Evolutionary conservation across 2,113 vertebrate genomes (phyloP).

Genomic region (Phaethornis superciliosus): DNA sequence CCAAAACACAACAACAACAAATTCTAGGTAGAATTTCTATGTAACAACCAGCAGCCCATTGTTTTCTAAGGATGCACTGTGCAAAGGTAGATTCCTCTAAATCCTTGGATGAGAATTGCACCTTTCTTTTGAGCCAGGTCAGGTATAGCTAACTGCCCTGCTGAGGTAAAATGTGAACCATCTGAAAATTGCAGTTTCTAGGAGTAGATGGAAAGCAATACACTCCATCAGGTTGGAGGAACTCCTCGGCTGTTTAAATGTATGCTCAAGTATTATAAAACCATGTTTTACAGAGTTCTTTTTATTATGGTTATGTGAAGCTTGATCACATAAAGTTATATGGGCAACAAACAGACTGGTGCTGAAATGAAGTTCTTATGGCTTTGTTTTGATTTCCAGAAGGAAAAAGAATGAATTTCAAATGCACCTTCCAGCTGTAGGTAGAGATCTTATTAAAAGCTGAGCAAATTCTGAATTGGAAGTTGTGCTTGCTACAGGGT

Average conservation of each 20-base stretch:
- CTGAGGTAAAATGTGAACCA: background rate
- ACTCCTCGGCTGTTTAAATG: background rate
- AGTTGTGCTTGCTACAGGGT: background rate
- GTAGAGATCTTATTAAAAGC: slow-evolving; percentile 30
- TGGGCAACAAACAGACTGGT: slow-evolving; percentile 31
- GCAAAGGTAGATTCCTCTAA: background rate
- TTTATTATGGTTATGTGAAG: slow-evolving; percentile 34
- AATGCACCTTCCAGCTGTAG: slow-evolving; percentile 38
- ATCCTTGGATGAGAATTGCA: background rate
- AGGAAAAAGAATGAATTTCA: slow-evolving; percentile 40
- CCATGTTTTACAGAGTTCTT: slow-evolving; percentile 40
- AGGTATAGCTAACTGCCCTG: background rate
- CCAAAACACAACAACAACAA: background rate
- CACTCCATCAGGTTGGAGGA: background rate
- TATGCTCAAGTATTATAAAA: slow-evolving; percentile 35
- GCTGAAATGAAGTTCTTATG: slow-evolving; percentile 44
- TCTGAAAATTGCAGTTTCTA: background rate
- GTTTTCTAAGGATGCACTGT: background rate
- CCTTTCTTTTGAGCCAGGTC: background rate
- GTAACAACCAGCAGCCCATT: background rate
- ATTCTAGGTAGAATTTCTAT: background rate
- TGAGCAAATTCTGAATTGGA: background rate
- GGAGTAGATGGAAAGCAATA: background rate
- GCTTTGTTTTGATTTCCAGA: slow-evolving; percentile 43
- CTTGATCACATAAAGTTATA: slow-evolving; percentile 33